Evolutionary conservation across 2,113 vertebrate species (phyloP), one percentile per base, ranked within the genome.

Genomic region (Gymnocephalus cernua): DNA sequence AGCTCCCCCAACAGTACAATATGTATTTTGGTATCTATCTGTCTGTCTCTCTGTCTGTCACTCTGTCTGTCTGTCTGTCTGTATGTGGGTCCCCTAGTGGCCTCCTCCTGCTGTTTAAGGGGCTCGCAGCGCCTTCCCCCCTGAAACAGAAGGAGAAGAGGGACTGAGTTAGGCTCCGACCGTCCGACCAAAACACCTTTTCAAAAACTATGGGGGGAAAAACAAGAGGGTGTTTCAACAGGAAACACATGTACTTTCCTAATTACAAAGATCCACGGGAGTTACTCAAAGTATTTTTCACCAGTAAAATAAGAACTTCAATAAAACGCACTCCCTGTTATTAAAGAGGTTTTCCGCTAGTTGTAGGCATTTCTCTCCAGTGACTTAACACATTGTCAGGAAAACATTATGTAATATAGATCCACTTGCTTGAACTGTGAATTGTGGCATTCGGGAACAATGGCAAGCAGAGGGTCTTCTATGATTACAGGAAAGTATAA

Each of bases 71-170:
- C 35, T 38, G 38, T 38, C 8, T 38, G 38, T 38, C 38, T 72
- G 32, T 70, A n/a, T 77, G 77, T 80, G 72, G 47, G 29, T 53
- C 87, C 77, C 93, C 89, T 90, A 93, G 91, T 62, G 86, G 84
- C 91, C 93, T 94, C 94, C 95, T 94, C 95, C 94, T 96, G 94
- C 89, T 95, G 94, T 96, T 93, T 89, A 95, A 94, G 95, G 93
- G 95, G 94, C 92, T 95, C 89, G 88, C 91, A 95, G 83, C 88
- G 54, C 89, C 94, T 92, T 94, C 94, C 93, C 94, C 94, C 95
- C 95, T 96, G 94, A 95, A 96, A 96, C 95, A 95, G 93, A 95
- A 94, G 95, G 95, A 96, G 94, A 95, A 95, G 95, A 95, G 89
- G 93, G 83, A 90, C 95, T 93, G 88, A 91, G 93, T 96, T 95